Evolutionary conservation across 1,140 invertebrate species (phyloP).

Genomic region (Phymastichus coffea): DNA sequence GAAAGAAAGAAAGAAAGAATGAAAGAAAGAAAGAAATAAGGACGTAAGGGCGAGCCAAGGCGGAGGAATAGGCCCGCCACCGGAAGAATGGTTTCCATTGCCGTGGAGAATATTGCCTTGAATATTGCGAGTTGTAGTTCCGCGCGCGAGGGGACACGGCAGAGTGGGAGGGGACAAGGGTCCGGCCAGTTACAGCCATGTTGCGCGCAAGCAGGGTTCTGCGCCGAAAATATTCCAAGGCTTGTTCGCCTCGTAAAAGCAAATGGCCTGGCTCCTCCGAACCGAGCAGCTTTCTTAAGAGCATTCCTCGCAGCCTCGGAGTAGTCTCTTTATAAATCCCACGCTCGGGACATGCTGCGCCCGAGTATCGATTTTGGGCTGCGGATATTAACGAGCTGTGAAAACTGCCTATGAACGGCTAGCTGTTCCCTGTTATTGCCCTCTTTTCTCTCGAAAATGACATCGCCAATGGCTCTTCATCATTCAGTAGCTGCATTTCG

Average conservation of each 20-base stretch:
- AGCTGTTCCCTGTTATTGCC: not conserved
- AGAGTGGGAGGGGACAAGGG: conserved; percentile 14
- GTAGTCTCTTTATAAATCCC: not conserved
- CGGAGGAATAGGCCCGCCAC: too few species aligned
- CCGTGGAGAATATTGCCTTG: conserved; percentile 44
- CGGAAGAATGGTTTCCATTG: conserved; percentile 41
- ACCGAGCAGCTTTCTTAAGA: conserved; percentile 33
- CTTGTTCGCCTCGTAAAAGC: conserved; percentile 45
- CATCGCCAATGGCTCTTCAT: too few species aligned
- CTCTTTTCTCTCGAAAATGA: conserved; percentile 6
- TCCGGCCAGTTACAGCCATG: not conserved
- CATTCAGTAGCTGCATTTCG: too few species aligned
- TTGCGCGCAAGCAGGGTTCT: not conserved
- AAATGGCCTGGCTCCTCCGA: conserved; percentile 38
- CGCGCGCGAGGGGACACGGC: conserved; percentile 15
- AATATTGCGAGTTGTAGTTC: conserved; percentile 44
- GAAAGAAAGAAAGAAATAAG: conserved; percentile 25
- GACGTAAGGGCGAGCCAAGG: conserved; percentile 1
- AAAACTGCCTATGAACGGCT: not conserved
- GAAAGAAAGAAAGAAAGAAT: conserved; percentile 17
- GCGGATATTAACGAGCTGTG: conserved; percentile 15
- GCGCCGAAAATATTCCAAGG: too few species aligned
- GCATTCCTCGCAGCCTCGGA: conserved; percentile 4
- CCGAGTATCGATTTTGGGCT: conserved; percentile 15
- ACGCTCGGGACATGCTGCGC: too few species aligned